Evolutionary conservation across 2,888 invertebrate species (phyloP), one percentile per base, ranked within the genome.

Genomic region (Himalopsyche kuldschensis): DNA sequence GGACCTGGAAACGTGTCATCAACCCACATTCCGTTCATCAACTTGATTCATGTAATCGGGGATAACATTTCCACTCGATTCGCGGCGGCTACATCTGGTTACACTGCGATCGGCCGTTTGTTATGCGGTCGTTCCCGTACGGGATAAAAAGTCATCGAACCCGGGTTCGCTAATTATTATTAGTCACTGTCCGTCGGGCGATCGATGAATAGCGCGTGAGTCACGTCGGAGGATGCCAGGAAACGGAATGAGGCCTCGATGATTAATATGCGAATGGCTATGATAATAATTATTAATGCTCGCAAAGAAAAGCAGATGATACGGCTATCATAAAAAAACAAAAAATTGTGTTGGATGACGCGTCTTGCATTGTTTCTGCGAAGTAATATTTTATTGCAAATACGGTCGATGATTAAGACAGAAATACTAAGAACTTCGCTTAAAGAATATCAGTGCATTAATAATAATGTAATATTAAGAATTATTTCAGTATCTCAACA

Each of bases 11-110:
- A 27, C 79, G 75, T 83, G 85, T 85, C 85, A 78, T 69, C 48
- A 82, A 24, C 84, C 84, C 78, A 84, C 80, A 85, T 85, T 80
- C 20, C 30, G 84, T 82, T 46, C 85, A 47, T 78, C 85, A 82
- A 83, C 83, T 82, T 77, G 32, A 77, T 84, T 82, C 81, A 80
- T 81, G 78, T 82, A 82, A 82, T 84, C 48, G 35, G 46, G 31
- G 75, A 80, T 75, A 80, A 30, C 30, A 69, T 69, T 69, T 69
- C 69, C 69, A 69, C 69, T 69, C 30, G 69, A 30, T 69, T 32
- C 63, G 17, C 30, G 4, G 24, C 47, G 31, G 17, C 63, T 35
- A 17, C 63, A 76, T 75, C 75, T 75, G 80, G 46, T 80, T 75
- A 80, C n/a, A n/a, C n/a, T 80, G 69, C 30, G 79, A 11, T 31